phyloP scores from a whole-genome alignment of 2,797 vertebrate species.

The Rousettus madagascariensis region DNA sequence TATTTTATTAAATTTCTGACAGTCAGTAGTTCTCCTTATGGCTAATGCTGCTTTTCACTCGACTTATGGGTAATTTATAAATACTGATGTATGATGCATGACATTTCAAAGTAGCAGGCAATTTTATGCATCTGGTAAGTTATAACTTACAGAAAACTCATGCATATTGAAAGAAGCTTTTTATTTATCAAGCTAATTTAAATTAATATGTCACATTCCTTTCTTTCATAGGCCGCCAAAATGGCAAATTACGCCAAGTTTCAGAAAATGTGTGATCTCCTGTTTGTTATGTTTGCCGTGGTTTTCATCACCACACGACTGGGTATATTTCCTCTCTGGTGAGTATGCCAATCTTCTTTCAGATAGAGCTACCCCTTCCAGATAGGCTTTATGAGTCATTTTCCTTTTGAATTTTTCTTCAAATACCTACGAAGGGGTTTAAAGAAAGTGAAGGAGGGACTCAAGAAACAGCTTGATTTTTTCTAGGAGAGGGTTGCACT shows the following conservation, averaged over 20 bases:
- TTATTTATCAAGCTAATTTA: slow-evolving; percentile 67
- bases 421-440: background rate
- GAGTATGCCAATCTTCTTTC: slow-evolving; percentile 83
- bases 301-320: slow-evolving; percentile 97
- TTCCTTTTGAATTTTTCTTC: slow-evolving; percentile 13
- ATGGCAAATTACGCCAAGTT: slow-evolving; percentile 99
- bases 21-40: slow-evolving; percentile 57
- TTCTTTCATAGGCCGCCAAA: slow-evolving; percentile 94
- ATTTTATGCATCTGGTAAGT: slow-evolving; percentile 37
- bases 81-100: background rate
- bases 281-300: slow-evolving; percentile 95
- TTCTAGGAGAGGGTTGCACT: background rate
- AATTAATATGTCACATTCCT: slow-evolving; percentile 72
- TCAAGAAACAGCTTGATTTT: background rate
- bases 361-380: background rate
- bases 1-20: slow-evolving; percentile 59
- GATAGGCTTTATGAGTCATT: background rate
- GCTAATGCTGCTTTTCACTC: slow-evolving; percentile 44
- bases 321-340: slow-evolving; percentile 96
- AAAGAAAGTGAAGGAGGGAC: background rate
- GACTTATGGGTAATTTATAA: slow-evolving; percentile 60
- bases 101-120: slow-evolving; percentile 61
- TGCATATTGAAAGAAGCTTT: slow-evolving; percentile 56
- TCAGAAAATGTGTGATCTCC: slow-evolving; percentile 96
- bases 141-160: slow-evolving; percentile 23